A percentile compares a stretch with the other conserved stretches of the same genome.
These are phyloP conservation scores for Philotrypesis tridentata DNA, from an alignment of 1,140 invertebrate species.

Conservation along the genomic window DNA sequence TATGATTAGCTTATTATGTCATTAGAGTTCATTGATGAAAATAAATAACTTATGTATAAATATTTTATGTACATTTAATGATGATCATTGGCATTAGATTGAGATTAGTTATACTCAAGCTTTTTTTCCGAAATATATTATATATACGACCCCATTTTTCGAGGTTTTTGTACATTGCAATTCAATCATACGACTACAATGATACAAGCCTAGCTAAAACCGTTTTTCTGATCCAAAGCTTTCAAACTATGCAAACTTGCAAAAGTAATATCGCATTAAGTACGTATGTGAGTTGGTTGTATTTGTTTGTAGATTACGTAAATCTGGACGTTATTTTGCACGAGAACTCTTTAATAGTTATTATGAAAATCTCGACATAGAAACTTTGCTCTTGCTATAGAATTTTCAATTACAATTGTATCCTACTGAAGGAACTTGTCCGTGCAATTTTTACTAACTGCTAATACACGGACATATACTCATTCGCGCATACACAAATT, in stretches of 20 bases:
- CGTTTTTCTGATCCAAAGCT: not conserved
- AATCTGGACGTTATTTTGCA: constrained; percentile 11
- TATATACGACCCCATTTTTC: not conserved
- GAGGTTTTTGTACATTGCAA: constrained; percentile 28
- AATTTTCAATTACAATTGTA: constrained; percentile 48
- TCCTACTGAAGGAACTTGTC: constrained; percentile 51
- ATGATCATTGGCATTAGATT: constrained; percentile 21
- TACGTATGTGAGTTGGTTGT: not conserved
- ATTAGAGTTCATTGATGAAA: constrained; percentile 29
- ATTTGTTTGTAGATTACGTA: not conserved
- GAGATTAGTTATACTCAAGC: too few relatives aligned
- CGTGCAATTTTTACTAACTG: constrained; percentile 52
- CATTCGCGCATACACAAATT: constrained; percentile 39
- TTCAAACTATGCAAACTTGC: not conserved
- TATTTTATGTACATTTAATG: constrained; percentile 16
- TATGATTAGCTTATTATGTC: constrained; percentile 33
- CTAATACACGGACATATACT: constrained; percentile 50
- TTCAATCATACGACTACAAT: constrained; percentile 12
- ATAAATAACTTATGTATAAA: constrained; percentile 26
- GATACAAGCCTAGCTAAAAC: not conserved
- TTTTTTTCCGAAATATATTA: not conserved
- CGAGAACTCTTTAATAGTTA: constrained; percentile 21
- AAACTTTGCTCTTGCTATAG: constrained; percentile 42
- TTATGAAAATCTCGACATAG: constrained; percentile 33
- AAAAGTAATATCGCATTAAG: constrained; percentile 22